Conservation (phyloP, 2,797 vertebrate genomes). For the Acanthurus lineatus region DNA sequence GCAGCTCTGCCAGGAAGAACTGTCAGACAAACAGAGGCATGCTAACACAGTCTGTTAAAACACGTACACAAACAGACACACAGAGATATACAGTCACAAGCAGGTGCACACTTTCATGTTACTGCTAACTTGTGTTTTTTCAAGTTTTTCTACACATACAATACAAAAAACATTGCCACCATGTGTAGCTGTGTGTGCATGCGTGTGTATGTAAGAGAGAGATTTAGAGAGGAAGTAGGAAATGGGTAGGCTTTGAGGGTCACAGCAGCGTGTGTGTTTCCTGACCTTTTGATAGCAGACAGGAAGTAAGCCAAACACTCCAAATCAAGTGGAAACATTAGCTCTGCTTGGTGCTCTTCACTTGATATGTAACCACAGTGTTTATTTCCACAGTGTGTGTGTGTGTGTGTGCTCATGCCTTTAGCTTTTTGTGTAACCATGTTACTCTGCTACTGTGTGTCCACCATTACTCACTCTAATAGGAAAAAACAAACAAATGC, state of each 20-base stretch:
- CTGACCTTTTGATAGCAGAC: constrained; percentile 58
- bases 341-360: constrained; percentile 32
- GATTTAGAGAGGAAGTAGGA: constrained; percentile 47
- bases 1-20: constrained; percentile 49
- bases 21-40: constrained; percentile 52
- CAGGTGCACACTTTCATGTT: constrained; percentile 1
- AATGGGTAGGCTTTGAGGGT: constrained; percentile 45
- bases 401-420: not conserved
- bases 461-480: constrained; percentile 20
- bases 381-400: constrained; percentile 30
- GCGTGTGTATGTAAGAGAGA: constrained; percentile 10
- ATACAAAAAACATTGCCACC: constrained; percentile 18
- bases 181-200: not conserved
- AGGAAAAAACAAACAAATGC: constrained; percentile 38
- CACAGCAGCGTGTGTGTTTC: constrained; percentile 72
- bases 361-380: constrained; percentile 27
- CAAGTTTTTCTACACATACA: constrained; percentile 38
- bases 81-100: not conserved
- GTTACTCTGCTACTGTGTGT: constrained; percentile 8
- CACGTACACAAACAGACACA: constrained; percentile 43
- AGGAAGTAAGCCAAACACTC: constrained; percentile 75
- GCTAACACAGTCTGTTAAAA: constrained; percentile 48
- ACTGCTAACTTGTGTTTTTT: constrained; percentile 33
- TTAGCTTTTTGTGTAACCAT: constrained; percentile 27
- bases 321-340: constrained; percentile 73